Evolutionary conservation across 2,888 invertebrate species (phyloP), one percentile per base, ranked within the genome.

Genomic region (Rambutsinella grinnellia): DNA sequence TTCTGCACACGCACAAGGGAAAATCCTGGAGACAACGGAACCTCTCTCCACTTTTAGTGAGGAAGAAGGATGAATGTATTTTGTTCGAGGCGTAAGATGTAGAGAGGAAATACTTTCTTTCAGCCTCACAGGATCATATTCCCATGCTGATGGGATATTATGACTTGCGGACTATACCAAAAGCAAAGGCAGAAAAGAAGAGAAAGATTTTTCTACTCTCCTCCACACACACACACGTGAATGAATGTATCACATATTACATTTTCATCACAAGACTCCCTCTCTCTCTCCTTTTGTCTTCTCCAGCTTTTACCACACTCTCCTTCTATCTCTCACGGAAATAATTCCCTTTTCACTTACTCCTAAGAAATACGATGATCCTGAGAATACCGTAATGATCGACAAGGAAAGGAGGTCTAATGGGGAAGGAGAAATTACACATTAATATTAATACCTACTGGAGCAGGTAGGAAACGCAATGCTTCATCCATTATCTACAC

Each of bases 131-230:
- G 65, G 53, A 76, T 53, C 58, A 69, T 69, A 69, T 69, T 65
- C 69, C 69, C 76, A 60, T 62, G 76, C 54, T 69, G 76, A 65
- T 69, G 61, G 47, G 47, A 60, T 67, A 65, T 76, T 60, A 76
- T 58, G 76, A 69, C 53, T 58, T 76, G 76, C 65, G 69, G 68
- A 69, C 2, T 51, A 61, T 28, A 49, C 44, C 46, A 67, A 19
- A 63, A 53, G 49, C 17, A 23, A 65, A n/a, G 53, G 24, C 21
- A 51, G 17, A 24, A 60, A 57, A 57, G 47, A 58, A 56, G 56
- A 36, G 24, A 44, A n/a, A 36, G 36, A 36, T 36, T 36, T 36
- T 36, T 36, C 13, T 36, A 8, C 5, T 36, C 36, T 36, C 5
- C 5, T 36, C 5, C 36, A 36, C 36, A 36, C 36, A 5, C 5